Evolutionary conservation across 1,140 invertebrate species (phyloP).

Genomic region (Drosophila carrolli): DNA sequence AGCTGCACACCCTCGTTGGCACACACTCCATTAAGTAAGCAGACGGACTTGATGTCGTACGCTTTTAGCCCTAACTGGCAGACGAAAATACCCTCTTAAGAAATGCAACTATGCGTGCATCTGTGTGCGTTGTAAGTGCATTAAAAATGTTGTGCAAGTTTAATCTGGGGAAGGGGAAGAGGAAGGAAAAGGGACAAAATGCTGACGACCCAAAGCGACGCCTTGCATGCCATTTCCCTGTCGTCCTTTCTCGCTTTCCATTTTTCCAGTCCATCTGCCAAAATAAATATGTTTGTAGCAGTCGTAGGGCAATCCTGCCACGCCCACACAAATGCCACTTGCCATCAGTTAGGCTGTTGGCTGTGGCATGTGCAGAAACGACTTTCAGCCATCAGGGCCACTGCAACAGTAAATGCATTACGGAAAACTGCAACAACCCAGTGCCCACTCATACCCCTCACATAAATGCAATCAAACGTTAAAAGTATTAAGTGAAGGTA

Average conservation of each 20-base stretch:
- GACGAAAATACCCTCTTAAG: slow-evolving; percentile 34
- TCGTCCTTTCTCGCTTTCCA: slow-evolving; percentile 46
- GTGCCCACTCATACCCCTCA: neutral
- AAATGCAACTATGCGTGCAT: slow-evolving; percentile 41
- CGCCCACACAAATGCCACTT: slow-evolving; percentile 38
- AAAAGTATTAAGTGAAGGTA: slow-evolving; percentile 57
- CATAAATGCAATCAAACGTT: slow-evolving; percentile 59
- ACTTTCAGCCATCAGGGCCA: slow-evolving; percentile 34
- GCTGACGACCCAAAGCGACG: slow-evolving; percentile 27
- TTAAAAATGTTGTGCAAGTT: slow-evolving; percentile 54
- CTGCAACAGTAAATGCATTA: slow-evolving; percentile 55
- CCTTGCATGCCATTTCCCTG: slow-evolving; percentile 47
- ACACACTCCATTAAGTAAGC: slow-evolving; percentile 44
- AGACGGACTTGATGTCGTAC: slow-evolving; percentile 5
- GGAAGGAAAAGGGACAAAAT: neutral
- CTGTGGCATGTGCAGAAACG: slow-evolving; percentile 41
- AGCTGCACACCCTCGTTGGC: slow-evolving; percentile 3
- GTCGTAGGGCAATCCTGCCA: slow-evolving; percentile 28
- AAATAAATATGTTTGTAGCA: slow-evolving; percentile 61
- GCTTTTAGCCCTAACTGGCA: slow-evolving; percentile 26
- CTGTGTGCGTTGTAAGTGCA: slow-evolving; percentile 46
- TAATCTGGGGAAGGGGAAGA: slow-evolving; percentile 6
- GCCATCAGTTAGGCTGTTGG: slow-evolving; percentile 21
- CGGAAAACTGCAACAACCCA: slow-evolving; percentile 14
- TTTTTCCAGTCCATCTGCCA: slow-evolving; percentile 67